A percentile compares a stretch with the other conserved stretches of the same genome.
Conservation (phyloP, 2,888 invertebrate genomes). For the Drosophila merina region DNA sequence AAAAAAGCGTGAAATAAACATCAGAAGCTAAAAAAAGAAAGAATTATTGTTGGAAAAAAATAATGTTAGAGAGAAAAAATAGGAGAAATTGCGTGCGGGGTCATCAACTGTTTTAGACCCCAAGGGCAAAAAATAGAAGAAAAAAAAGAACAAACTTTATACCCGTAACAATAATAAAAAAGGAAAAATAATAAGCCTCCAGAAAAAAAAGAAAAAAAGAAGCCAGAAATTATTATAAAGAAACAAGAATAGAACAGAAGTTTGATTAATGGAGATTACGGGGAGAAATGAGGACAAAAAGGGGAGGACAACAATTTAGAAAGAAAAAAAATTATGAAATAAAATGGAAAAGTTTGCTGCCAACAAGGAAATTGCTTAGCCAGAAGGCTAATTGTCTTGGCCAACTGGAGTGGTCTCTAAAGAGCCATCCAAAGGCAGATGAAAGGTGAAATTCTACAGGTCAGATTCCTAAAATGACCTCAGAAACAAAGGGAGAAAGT, state of each 20-base stretch:
- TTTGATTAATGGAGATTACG: slow-evolving; percentile 42
- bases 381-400: slow-evolving; percentile 38
- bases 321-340: slow-evolving; percentile 39
- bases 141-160: slow-evolving; percentile 16
- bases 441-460: slow-evolving; percentile 32
- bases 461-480: slow-evolving; percentile 1
- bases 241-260: slow-evolving; percentile 31
- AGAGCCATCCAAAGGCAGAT: slow-evolving; percentile 6
- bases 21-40: slow-evolving; percentile 5
- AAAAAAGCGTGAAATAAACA: slow-evolving; percentile 45
- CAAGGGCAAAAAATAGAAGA: slow-evolving; percentile 13
- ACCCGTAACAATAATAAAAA: slow-evolving; percentile 42
- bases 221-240: slow-evolving; percentile 7
- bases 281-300: neutral
- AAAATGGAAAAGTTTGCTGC: slow-evolving; percentile 35
- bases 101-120: slow-evolving; percentile 40
- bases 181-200: slow-evolving; percentile 33
- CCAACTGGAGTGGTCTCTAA: slow-evolving; percentile 1
- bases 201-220: slow-evolving; percentile 28
- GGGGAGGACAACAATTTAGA: slow-evolving; percentile 12
- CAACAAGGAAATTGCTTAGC: slow-evolving; percentile 42
- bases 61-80: slow-evolving; percentile 16
- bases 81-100: slow-evolving; percentile 42
- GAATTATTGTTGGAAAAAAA: slow-evolving; percentile 1
- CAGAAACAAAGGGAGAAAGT: neutral